Percentiles rank a stretch among this genome's conserved stretches.
Evolutionary conservation across 1,140 invertebrate species (phyloP).

Genomic region (Drosophila bipectinata): DNA sequence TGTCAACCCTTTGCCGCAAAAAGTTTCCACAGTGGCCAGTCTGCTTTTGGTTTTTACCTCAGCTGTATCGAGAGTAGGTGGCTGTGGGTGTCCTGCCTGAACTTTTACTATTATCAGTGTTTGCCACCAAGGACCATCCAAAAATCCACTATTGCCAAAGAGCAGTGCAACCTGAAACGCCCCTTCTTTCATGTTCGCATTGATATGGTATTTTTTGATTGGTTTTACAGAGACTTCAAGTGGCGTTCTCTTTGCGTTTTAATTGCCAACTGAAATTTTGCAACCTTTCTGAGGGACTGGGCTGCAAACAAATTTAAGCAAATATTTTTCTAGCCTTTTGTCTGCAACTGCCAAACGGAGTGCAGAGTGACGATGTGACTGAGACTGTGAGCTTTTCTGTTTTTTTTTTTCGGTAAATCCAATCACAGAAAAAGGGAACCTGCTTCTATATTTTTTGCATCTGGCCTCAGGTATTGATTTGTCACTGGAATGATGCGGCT

Average conservation of each 20-base stretch:
- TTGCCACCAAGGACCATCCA: conserved; percentile 13
- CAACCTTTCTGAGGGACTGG: conserved; percentile 13
- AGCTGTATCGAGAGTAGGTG: conserved; percentile 9
- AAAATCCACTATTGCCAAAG: conserved; percentile 3
- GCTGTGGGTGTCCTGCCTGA: conserved; percentile 25
- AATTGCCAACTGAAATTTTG: conserved; percentile 65
- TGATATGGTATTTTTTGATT: conserved; percentile 77
- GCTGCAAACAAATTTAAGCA: conserved; percentile 49
- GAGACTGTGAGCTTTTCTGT: conserved; percentile 31
- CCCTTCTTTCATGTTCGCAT: conserved; percentile 29
- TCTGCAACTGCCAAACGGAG: conserved; percentile 27
- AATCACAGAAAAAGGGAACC: conserved; percentile 29
- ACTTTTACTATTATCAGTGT: conserved; percentile 68
- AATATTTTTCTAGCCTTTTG: conserved; percentile 71
- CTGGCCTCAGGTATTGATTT: neutral
- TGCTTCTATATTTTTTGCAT: neutral
- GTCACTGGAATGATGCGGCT: conserved; percentile 25
- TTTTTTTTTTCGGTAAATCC: conserved; percentile 30
- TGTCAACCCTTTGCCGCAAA: conserved; percentile 65
- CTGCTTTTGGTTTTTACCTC: conserved; percentile 47
- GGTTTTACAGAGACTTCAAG: conserved; percentile 64
- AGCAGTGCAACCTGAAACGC: neutral
- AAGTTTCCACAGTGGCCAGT: conserved; percentile 51
- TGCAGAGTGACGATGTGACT: conserved; percentile 40
- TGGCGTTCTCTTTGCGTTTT: conserved; percentile 61